Evolutionary conservation across 1,140 invertebrate species (phyloP), one percentile per base, ranked within the genome.

Genomic region (Pseudomyrmex gracilis): DNA sequence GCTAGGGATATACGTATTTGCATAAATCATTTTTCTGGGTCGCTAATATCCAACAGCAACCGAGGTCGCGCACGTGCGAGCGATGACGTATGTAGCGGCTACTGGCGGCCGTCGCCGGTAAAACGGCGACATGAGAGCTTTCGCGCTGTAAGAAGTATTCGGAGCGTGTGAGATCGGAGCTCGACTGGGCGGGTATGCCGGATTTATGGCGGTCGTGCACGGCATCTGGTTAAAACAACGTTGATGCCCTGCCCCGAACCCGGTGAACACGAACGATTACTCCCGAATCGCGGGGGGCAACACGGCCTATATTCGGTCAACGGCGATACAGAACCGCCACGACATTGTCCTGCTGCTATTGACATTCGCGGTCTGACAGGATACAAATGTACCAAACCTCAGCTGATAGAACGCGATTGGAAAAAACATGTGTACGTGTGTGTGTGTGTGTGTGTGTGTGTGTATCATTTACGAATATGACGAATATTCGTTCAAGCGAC

Each of bases 171-270:
- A 92, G 91, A 91, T 92, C 89, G 89, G 83, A 80, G 84, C 85
- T 83, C 83, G 13, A 49, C 83, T 92, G 90, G 88, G 86, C 90
- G 89, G 90, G 90, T 91, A 91, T 93, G 92, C 55, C 88, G 91
- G 91, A 93, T 93, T 93, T 93, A 93, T 93, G 91, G 90, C 34
- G 63, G 80, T 76, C 87, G 89, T 86, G 85, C 92, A 93, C 92
- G 92, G 89, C 91, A 93, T 87, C 91, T 86, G 86, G 84, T 85
- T 91, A 84, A 92, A 91, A 91, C 91, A 90, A 84, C 87, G 84
- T 20, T 60, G 80, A 85, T 73, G 68, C 61, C 67, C 58, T 74
- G 51, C 83, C 83, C 86, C 58, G 67, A 61, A 24, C 45, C 7
- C 57, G 64, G 58, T 63, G 83, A 87, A 89, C 85, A 83, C 82